Base-by-base conservation (phyloP, 2,113 vertebrate genomes). In the Saccopteryx leptura region DNA sequence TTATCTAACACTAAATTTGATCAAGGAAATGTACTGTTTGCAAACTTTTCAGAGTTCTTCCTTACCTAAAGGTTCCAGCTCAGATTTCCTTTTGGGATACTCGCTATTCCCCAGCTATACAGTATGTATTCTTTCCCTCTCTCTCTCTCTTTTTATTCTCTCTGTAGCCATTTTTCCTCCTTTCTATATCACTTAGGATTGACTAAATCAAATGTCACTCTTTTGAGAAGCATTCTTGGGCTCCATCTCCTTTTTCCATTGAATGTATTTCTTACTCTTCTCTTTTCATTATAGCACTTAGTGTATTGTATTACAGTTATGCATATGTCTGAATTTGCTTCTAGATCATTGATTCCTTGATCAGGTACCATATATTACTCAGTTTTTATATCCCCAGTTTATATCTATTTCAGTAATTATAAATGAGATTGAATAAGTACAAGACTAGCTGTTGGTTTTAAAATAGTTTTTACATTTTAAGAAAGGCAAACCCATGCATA, bases 1-100 rank as follows among this genome's bases (percentile, higher is more conserved):
- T 91, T 97, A 87, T 52, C 39, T 90, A 72, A 95, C 31, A 93
- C 19, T 21, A 85, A 19, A 89, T 91, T 91, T 60, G 61, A 92
- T 96, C 33, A 68, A 86, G 60, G 66, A 89, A 92, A 54, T 75
- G 18, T 60, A 48, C 60, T 85, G 46, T 89, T 96, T 90, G 94
- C 54, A 88, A 82, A 71, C 39, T 90, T 90, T 6, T 26, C 63
- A 74, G 83, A 60, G 69, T 84, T 88, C 21, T 83, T 89, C 10
- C 71, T 94, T 88, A 84, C 58, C 60, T 52, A 80, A 82, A 80
- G 80, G 8, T 92, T 93, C 10, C 28, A 92, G 33, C 65, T 58
- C 54, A 92, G 50, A 92, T 88, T 95, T 91, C 46, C 60, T 90
- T 96, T 87, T 26, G 50, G 23, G 39, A 79, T 89, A 50, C 63